Conservation (phyloP, 1,140 invertebrate genomes). For the Harlomillsia oculata region DNA sequence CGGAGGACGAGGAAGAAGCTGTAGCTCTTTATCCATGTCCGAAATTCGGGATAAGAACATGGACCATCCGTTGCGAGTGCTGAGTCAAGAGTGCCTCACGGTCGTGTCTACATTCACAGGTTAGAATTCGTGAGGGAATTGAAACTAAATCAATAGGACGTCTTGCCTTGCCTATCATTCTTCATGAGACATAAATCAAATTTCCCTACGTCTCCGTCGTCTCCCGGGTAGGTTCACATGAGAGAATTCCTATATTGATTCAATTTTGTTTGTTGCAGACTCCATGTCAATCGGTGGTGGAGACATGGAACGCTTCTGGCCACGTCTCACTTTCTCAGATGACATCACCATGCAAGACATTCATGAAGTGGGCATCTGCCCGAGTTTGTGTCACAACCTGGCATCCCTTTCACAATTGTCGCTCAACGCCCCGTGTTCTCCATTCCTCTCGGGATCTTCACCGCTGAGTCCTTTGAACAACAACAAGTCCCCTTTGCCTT, state of each 20-base stretch:
- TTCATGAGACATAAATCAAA: constrained; percentile 7
- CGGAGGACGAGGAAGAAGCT: constrained; percentile 13
- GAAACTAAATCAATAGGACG: constrained; percentile 6
- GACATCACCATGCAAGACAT: constrained; percentile 15
- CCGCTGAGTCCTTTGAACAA: constrained; percentile 11
- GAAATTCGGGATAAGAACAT: constrained; percentile 47
- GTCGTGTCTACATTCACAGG: constrained; percentile 74
- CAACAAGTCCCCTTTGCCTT: constrained; percentile 1
- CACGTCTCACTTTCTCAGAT: constrained; percentile 25
- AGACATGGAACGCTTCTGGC: constrained; percentile 33
- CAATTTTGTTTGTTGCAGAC: constrained; percentile 11
- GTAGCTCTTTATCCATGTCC: constrained; percentile 1
- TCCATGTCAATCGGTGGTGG: constrained; percentile 27
- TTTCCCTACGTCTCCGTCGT: neutral
- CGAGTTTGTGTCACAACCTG: constrained; percentile 29
- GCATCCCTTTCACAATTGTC: constrained; percentile 32
- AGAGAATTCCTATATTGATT: neutral
- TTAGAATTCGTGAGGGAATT: too few species aligned
- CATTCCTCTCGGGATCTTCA: neutral
- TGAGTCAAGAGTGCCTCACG: constrained; percentile 81
- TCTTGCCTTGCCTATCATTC: constrained; percentile 3
- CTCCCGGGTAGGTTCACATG: neutral
- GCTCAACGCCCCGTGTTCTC: neutral
- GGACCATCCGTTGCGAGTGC: constrained; percentile 65
- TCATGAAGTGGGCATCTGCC: constrained; percentile 23